Conservation (phyloP, 2,113 vertebrate genomes). For the Fregata magnificens region DNA sequence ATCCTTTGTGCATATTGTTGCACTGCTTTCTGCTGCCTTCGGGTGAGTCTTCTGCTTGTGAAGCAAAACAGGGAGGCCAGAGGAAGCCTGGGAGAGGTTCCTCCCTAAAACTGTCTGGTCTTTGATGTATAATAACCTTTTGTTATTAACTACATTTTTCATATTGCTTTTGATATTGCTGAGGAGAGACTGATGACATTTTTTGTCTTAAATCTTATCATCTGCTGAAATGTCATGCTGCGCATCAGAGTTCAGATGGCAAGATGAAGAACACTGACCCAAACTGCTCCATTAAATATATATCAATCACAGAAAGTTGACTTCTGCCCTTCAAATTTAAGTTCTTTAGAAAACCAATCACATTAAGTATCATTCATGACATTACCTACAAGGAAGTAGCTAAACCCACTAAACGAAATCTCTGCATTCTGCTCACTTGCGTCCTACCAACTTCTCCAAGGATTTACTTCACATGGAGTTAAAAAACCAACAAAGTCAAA, state of each 20-base stretch:
- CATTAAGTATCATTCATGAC: background rate
- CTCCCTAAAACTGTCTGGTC: background rate
- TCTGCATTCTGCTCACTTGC: background rate
- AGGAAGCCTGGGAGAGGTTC: background rate
- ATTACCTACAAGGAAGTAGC: background rate
- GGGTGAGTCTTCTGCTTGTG: background rate
- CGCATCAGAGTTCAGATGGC: background rate
- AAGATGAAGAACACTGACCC: background rate
- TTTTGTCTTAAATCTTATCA: background rate
- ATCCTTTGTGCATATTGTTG: accelerated
- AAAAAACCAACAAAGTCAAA: background rate
- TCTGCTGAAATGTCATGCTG: background rate
- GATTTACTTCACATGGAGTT: background rate
- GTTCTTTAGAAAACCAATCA: background rate
- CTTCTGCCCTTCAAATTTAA: background rate
- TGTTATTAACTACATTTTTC: background rate
- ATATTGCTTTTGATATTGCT: background rate
- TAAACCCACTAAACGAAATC: background rate
- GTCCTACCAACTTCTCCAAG: background rate
- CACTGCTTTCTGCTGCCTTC: background rate
- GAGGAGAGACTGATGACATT: background rate
- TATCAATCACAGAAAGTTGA: background rate
- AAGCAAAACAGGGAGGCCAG: background rate
- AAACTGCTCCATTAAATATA: background rate
- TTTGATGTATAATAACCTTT: background rate